Conservation (phyloP, 64 coral and sea anemone species). For the Montipora efflorescens region DNA sequence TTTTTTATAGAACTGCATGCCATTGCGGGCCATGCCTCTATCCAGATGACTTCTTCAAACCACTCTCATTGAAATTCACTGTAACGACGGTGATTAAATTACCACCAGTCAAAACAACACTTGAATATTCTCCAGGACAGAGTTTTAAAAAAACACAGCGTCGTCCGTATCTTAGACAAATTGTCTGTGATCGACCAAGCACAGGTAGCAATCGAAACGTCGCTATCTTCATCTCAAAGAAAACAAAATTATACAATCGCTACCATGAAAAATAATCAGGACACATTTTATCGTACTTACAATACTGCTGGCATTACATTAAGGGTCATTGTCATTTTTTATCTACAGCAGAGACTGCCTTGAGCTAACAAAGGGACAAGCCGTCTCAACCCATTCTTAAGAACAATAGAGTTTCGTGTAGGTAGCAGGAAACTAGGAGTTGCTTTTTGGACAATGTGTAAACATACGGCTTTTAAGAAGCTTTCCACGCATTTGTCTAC, state of each 20-base stretch:
- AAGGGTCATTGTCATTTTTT: no score
- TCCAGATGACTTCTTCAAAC: neutral
- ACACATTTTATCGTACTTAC: no score
- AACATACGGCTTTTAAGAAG: neutral
- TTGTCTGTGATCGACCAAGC: no score
- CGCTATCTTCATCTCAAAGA: no score
- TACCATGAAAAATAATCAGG: no score
- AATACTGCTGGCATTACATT: no score
- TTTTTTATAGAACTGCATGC: neutral
- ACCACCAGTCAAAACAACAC: neutral
- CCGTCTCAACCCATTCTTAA: no score
- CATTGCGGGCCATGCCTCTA: neutral
- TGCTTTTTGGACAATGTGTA: neutral
- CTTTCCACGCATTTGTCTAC: neutral
- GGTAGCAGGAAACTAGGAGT: neutral
- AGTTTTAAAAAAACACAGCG: neutral
- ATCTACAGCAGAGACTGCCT: no score
- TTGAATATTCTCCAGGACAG: neutral
- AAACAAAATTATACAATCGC: no score
- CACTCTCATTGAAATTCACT: neutral
- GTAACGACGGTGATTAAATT: neutral
- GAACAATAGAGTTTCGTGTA: no score
- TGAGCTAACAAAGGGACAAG: no score
- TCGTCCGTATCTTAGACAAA: neutral
- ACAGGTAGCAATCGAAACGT: no score